phyloP scores from a whole-genome alignment of 2,113 vertebrate species.

The Pongo pygmaeus region DNA sequence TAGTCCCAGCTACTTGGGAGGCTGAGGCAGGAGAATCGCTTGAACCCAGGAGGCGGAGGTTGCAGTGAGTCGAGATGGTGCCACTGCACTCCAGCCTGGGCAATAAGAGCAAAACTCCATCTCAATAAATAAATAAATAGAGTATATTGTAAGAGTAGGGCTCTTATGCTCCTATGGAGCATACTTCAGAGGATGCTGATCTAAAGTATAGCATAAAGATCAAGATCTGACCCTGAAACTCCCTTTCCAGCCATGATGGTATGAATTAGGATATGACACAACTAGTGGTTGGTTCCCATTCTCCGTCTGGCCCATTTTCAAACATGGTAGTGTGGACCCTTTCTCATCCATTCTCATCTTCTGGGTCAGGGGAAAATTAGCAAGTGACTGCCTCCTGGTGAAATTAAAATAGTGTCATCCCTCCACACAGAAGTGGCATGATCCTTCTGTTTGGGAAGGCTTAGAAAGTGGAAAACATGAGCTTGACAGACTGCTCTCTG shows the following conservation, averaged over 20 bases:
- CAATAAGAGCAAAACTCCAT: no score
- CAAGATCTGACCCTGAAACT: neutral
- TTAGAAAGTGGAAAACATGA: neutral
- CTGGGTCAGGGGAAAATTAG: neutral
- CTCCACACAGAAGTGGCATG: neutral
- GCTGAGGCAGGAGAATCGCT: no score
- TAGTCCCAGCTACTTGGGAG: no score
- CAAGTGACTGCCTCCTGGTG: neutral
- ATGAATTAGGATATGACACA: neutral
- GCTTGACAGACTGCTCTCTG: neutral
- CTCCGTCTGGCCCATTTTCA: neutral
- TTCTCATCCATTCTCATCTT: neutral
- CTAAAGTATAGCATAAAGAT: neutral
- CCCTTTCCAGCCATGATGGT: neutral
- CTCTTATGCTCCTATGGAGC: neutral
- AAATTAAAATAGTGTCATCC: neutral
- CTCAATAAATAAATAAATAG: no score
- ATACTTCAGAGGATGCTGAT: neutral
- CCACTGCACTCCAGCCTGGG: no score
- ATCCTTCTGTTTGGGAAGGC: neutral
- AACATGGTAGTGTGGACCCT: neutral
- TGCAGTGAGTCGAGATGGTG: no score
- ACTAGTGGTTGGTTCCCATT: neutral
- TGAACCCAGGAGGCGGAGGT: rapidly evolving
- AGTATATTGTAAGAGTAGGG: neutral